A percentile compares a stretch with the other conserved stretches of the same genome.
Evolutionary conservation across 2,797 vertebrate genomes (phyloP).

Genomic region (Poecilia picta): DNA sequence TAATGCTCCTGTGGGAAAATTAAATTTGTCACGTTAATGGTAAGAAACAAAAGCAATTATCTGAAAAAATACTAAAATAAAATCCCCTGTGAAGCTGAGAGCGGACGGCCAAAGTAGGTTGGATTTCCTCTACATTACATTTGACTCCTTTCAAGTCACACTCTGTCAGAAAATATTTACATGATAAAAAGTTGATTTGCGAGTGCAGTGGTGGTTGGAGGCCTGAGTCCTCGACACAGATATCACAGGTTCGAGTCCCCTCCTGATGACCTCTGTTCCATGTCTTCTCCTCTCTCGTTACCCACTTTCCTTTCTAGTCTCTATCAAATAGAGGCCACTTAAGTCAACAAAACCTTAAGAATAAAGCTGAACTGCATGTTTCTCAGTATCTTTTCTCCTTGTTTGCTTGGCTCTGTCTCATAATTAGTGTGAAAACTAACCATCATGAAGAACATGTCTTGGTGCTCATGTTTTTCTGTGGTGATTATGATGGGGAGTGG

Average conservation of each 20-base stretch:
- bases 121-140: not conserved
- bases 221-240: no score
- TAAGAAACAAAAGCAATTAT: not conserved
- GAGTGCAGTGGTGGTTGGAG: no score
- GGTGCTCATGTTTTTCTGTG: not conserved
- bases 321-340: no score
- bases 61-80: not conserved
- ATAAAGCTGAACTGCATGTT: not conserved
- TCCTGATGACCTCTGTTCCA: no score
- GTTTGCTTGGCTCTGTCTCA: not conserved
- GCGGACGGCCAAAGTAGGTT: not conserved
- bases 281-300: no score
- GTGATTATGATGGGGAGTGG: not conserved
- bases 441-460: not conserved
- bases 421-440: not conserved
- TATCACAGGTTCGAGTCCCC: no score
- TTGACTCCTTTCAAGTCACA: not conserved
- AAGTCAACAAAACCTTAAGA: not conserved
- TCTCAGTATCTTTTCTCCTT: not conserved
- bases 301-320: no score
- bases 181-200: no score
- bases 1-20: not conserved
- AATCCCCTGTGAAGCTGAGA: not conserved
- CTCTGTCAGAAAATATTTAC: no score
- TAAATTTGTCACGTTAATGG: not conserved